phyloP scores from a whole-genome alignment of 2,797 vertebrate genomes.

The Margarornis squamiger region DNA sequence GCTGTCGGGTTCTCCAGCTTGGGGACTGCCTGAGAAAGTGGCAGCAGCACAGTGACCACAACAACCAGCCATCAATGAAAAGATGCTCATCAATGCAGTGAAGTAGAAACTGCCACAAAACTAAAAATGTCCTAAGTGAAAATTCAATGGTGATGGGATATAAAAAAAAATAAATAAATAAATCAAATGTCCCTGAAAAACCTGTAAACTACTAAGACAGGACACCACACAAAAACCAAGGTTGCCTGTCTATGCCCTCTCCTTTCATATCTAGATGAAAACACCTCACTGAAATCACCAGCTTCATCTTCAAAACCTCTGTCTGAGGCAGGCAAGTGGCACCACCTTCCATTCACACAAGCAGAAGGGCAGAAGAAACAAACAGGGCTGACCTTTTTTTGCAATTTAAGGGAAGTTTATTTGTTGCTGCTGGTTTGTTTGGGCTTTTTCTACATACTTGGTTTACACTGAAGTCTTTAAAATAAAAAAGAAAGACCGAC shows the following conservation, averaged over 20 bases:
- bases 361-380: background rate
- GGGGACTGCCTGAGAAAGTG: background rate
- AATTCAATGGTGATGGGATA: background rate
- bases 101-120: background rate
- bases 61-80: background rate
- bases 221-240: background rate
- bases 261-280: background rate
- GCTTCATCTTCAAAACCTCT: background rate
- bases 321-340: background rate
- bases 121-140: background rate
- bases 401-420: background rate
- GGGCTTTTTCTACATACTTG: background rate
- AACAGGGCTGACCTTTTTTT: background rate
- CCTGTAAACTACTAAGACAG: background rate
- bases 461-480: background rate
- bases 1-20: background rate
- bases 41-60: background rate
- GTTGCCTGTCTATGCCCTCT: background rate
- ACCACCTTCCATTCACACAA: background rate
- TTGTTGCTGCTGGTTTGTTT: background rate
- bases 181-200: background rate
- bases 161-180: rapidly evolving
- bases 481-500: background rate
- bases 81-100: background rate
- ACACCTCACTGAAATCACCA: background rate